Evolutionary conservation across 2,797 vertebrate species (phyloP).

Genomic region (Taeniopygia guttata): DNA sequence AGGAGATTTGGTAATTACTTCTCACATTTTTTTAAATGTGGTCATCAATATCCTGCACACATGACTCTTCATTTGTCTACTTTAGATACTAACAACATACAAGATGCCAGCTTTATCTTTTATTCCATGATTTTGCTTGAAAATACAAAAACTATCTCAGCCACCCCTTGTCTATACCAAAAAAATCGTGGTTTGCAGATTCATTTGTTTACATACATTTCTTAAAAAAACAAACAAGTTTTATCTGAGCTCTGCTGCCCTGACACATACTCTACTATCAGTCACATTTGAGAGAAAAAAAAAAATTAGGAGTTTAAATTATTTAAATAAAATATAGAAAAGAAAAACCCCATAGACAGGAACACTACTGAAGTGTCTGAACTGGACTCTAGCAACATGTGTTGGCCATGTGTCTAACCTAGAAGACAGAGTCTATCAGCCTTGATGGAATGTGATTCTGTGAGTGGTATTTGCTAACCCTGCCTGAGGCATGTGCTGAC

Average conservation of each 20-base stretch:
- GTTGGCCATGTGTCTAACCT: conserved; percentile 6
- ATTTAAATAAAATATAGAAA: not conserved
- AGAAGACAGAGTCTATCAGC: not conserved
- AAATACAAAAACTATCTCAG: not conserved
- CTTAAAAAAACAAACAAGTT: not conserved
- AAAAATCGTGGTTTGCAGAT: not conserved
- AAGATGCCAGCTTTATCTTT: not conserved
- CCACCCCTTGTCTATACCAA: not conserved
- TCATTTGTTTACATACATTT: not conserved
- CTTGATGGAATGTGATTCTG: conserved; percentile 1
- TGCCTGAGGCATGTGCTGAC: not conserved
- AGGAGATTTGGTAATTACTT: not conserved
- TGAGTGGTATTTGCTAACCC: not conserved
- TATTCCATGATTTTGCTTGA: not conserved
- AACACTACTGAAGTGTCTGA: not conserved
- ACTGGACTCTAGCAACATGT: not conserved
- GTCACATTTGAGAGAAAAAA: not conserved
- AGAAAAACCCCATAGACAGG: not conserved
- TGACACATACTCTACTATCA: not conserved
- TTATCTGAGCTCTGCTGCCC: not conserved
- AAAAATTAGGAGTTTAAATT: not conserved
- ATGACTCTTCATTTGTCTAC: not conserved
- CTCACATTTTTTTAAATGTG: not conserved
- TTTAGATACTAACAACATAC: not conserved
- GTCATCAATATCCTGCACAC: not conserved